Evolutionary conservation across 2,888 invertebrate species (phyloP), one percentile per base, ranked within the genome.

Genomic region (Patella pellucida): DNA sequence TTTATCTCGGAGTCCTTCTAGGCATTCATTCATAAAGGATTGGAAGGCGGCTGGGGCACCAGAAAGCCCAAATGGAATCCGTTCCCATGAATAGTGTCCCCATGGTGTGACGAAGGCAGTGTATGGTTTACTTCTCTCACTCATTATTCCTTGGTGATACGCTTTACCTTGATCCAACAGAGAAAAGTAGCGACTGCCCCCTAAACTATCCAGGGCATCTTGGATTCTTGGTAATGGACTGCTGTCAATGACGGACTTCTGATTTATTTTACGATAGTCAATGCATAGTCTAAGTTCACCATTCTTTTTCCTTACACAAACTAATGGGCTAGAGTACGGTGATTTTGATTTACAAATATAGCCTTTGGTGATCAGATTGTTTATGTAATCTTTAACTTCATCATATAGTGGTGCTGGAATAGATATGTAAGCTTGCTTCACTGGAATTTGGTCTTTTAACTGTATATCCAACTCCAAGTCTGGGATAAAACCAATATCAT

Each of bases 41-140:
- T 75, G 72, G 68, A 72, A 75, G 7, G 72, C 52, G 4, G 16
- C 68, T n/a, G 72, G 68, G 1, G 72, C 72, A 23, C n/a, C n/a
- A n/a, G n/a, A n/a, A n/a, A n/a, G n/a, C n/a, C 75, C 70, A 71
- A 75, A 75, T 23, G 68, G 68, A 68, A 75, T 75, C 11, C 75
- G 27, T 7, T 27, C 23, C 75, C 72, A 75, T 15, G 74, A 68
- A 19, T 50, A 76, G 12, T 68, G 52, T n/a, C 76, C 69, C 69
- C 76, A 73, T 27, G 73, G 73, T 0, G 73, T 76, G 15, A 73
- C 12, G 56, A 68, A 68, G 16, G 56, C 69, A 50, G 68, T 74
- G 23, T 51, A 69, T 16, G n/a, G n/a, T n/a, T n/a, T n/a, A n/a
- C n/a, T n/a, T n/a, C n/a, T n/a, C n/a, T n/a, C n/a, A n/a, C n/a